Percentiles rank a stretch among this genome's conserved stretches.
These are phyloP conservation scores for Athalia circularis DNA, from an alignment of 2,888 invertebrate species.

Conservation along the genomic window DNA sequence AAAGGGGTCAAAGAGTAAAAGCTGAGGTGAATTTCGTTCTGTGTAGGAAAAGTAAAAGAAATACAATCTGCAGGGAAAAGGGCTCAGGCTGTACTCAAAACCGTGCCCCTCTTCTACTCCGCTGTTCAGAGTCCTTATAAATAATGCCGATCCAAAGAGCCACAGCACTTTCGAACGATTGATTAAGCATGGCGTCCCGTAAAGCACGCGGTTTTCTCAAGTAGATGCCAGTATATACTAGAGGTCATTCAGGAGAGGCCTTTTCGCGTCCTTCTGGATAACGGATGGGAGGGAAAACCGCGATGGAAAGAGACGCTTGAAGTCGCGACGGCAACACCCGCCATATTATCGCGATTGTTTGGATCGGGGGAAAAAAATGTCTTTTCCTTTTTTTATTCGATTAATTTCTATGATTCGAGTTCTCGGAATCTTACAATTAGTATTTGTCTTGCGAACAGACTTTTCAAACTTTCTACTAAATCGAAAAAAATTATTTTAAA, in stretches of 20 bases:
- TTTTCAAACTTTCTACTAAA: too few relatives aligned
- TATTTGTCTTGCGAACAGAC: too few relatives aligned
- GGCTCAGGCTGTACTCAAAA: background rate
- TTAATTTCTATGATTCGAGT: too few relatives aligned
- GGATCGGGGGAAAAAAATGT: background rate
- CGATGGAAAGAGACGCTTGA: background rate
- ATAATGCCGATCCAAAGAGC: slow-evolving; percentile 28
- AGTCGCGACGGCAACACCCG: background rate
- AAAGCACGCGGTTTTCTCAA: background rate
- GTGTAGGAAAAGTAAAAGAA: background rate
- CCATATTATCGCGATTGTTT: background rate
- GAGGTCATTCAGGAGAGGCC: slow-evolving; percentile 23
- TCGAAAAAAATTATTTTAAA: too few relatives aligned
- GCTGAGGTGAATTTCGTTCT: too few relatives aligned
- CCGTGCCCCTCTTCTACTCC: background rate
- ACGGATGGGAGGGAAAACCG: slow-evolving; percentile 9
- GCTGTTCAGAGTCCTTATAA: slow-evolving; percentile 16
- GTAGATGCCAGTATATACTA: slow-evolving; percentile 15
- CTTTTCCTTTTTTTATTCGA: too few relatives aligned
- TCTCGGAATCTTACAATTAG: too few relatives aligned
- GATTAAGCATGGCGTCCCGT: slow-evolving; percentile 28
- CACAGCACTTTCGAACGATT: slow-evolving; percentile 34
- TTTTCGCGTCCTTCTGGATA: slow-evolving; percentile 14
- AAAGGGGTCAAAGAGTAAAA: too few relatives aligned
- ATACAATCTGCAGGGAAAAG: slow-evolving; percentile 7